Percentiles rank a stretch among this genome's conserved stretches.
Evolutionary conservation across 1,140 invertebrate species (phyloP).

Genomic region (Hydropsyche tenuis): DNA sequence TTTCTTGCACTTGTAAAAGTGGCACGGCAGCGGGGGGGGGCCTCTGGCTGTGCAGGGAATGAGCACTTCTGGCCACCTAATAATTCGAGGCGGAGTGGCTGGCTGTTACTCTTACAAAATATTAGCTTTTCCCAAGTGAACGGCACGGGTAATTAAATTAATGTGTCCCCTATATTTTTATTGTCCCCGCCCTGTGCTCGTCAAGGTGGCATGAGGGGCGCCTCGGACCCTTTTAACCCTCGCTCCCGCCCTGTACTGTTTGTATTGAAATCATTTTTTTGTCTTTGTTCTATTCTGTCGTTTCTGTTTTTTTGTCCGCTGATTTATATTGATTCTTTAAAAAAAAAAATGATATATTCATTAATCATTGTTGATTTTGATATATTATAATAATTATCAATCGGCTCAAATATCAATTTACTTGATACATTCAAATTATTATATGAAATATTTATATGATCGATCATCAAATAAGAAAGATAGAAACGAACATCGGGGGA

Average conservation of each 20-base stretch:
- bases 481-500: background rate
- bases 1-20: background rate
- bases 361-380: too few relatives aligned
- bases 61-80: constrained; percentile 35
- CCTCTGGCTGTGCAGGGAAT: background rate
- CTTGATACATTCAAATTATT: too few relatives aligned
- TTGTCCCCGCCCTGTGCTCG: constrained; percentile 40
- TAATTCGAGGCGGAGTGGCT: constrained; percentile 32
- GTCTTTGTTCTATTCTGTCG: constrained; percentile 33
- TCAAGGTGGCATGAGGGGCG: constrained; percentile 32
- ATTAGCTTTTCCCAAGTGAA: constrained; percentile 61
- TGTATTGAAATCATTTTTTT: constrained; percentile 25
- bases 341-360: too few relatives aligned
- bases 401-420: too few relatives aligned
- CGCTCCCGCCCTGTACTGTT: constrained; percentile 26
- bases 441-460: too few relatives aligned
- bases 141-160: constrained; percentile 62
- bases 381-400: too few relatives aligned
- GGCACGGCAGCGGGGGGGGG: too few relatives aligned
- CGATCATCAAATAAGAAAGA: too few relatives aligned
- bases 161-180: constrained; percentile 55
- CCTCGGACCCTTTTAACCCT: constrained; percentile 27
- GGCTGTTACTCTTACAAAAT: constrained; percentile 51
- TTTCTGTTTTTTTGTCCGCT: constrained; percentile 15
- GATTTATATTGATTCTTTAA: background rate